A percentile compares a stretch with the other conserved stretches of the same genome.
Evolutionary conservation across 1,140 invertebrate genomes (phyloP).

Genomic region (Anagrus nilaparvatae): DNA sequence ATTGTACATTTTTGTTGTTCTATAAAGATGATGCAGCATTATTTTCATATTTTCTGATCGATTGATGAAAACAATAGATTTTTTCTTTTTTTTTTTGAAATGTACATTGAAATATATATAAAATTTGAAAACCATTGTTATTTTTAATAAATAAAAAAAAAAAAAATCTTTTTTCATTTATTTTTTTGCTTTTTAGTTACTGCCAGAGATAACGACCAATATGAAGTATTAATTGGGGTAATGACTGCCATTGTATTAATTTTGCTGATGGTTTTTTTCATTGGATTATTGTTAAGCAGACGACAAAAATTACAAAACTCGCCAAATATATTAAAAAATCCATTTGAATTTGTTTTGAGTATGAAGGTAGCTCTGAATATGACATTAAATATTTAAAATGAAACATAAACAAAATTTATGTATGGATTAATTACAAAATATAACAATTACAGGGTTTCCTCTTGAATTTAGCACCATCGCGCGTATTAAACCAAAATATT

Average conservation of each 20-base stretch:
- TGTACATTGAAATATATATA: too few relatives aligned
- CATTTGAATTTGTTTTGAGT: constrained; percentile 55
- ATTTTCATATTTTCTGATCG: too few relatives aligned
- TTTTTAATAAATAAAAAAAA: too few relatives aligned
- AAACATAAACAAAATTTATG: too few relatives aligned
- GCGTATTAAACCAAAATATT: constrained; percentile 34
- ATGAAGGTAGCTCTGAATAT: constrained; percentile 52
- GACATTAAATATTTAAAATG: too few relatives aligned
- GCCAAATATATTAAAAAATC: constrained; percentile 51
- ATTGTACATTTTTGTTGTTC: too few relatives aligned
- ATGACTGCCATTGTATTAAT: constrained; percentile 62
- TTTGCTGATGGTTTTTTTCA: constrained; percentile 53
- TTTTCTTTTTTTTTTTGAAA: too few relatives aligned
- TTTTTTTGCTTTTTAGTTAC: constrained; percentile 50
- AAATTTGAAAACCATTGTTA: too few relatives aligned
- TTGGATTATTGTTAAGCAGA: constrained; percentile 55
- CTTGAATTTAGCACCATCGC: constrained; percentile 48
- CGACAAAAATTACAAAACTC: constrained; percentile 55
- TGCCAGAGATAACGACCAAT: constrained; percentile 48
- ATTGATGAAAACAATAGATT: too few relatives aligned
- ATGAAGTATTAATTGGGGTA: constrained; percentile 62
- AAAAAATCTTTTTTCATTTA: too few relatives aligned
- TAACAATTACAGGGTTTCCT: constrained; percentile 49
- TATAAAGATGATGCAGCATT: too few relatives aligned
- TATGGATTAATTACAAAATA: too few relatives aligned